Conservation (phyloP, 2,797 vertebrate species). For the Heliangelus exortis region DNA sequence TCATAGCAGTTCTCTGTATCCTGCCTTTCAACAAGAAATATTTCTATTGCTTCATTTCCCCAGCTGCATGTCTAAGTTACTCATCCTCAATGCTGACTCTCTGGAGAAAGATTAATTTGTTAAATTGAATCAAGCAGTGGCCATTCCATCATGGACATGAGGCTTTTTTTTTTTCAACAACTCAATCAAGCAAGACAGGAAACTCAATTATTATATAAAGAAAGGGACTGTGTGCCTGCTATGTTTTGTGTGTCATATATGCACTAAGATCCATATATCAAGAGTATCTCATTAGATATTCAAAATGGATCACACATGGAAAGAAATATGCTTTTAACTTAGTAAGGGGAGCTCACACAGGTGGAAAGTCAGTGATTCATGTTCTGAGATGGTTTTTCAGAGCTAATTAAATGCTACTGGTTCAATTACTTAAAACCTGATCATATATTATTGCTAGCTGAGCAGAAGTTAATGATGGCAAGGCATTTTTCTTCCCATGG, state of each 20-base stretch:
- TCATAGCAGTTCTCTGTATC: background rate
- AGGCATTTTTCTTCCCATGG: conserved; percentile 29
- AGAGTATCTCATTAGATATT: conserved; percentile 33
- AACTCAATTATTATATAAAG: conserved; percentile 10
- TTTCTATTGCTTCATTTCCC: background rate
- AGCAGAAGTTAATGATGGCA: conserved; percentile 64
- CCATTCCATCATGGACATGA: background rate
- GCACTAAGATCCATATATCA: conserved; percentile 3
- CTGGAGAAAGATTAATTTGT: background rate
- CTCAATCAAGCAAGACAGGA: background rate
- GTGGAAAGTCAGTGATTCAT: conserved; percentile 63
- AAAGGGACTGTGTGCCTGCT: background rate
- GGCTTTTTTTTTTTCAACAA: background rate
- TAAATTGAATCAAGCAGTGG: background rate
- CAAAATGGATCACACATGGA: conserved; percentile 51
- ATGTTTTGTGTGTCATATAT: background rate
- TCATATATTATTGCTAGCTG: conserved; percentile 53
- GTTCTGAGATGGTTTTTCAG: conserved; percentile 44
- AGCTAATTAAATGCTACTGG: conserved; percentile 71
- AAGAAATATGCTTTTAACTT: conserved; percentile 54
- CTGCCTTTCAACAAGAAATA: background rate
- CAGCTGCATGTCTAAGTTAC: background rate
- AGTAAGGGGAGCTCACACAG: conserved; percentile 7
- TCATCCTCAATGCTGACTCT: background rate
- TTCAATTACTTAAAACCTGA: conserved; percentile 67